A percentile compares a stretch with the other conserved stretches of the same genome.
These are phyloP conservation scores for Temnopleurus reevesii DNA, from an alignment of 53 echinoderm and acorn worm genomes.

Conservation along the genomic window DNA sequence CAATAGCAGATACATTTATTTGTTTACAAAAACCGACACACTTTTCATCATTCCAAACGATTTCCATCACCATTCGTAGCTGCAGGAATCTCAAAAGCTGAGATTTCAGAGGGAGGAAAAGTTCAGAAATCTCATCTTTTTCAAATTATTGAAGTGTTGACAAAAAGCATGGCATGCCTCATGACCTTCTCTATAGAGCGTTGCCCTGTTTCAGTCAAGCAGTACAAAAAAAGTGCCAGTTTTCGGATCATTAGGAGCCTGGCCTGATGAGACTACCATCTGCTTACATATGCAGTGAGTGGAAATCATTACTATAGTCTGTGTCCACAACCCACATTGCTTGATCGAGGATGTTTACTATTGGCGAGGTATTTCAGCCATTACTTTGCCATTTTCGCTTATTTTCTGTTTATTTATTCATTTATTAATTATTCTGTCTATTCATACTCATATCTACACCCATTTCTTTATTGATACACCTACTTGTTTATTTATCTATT, in stretches of 20 bases:
- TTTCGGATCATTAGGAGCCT: conserved; percentile 33
- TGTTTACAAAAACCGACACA: background rate
- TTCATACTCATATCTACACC: no score
- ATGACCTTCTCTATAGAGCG: background rate
- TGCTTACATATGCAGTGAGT: background rate
- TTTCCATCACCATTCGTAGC: no score
- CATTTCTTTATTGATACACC: no score
- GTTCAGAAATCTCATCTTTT: background rate
- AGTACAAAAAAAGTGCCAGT: conserved; percentile 20
- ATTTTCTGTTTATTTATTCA: no score
- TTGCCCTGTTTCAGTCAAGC: conserved; percentile 23
- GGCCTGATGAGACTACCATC: conserved; percentile 44
- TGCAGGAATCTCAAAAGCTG: no score
- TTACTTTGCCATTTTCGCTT: no score
- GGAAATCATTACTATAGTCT: no score
- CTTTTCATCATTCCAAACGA: background rate
- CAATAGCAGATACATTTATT: background rate
- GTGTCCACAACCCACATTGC: no score
- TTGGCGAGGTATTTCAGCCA: no score
- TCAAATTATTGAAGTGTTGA: background rate
- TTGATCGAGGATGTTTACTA: no score
- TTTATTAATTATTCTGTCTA: no score
- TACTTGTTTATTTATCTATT: no score
- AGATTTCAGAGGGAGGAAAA: background rate
- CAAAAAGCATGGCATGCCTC: conserved; percentile 6